A percentile compares a stretch with the other conserved stretches of the same genome.
Conservation (phyloP, 1,140 invertebrate species). For the Musca domestica region DNA sequence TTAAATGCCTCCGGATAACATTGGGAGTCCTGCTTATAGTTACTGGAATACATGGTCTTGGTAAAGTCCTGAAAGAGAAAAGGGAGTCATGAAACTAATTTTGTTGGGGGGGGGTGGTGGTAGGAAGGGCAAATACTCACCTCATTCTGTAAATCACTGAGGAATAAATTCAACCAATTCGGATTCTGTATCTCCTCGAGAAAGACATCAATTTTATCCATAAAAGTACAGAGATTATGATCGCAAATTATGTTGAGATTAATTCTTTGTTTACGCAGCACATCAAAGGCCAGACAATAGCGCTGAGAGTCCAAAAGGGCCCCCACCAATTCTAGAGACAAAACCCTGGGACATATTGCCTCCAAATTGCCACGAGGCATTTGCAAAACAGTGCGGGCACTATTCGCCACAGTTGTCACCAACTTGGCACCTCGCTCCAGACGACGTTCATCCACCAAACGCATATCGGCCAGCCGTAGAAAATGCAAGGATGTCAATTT, state of each 20-base stretch:
- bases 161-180: slow-evolving; percentile 67
- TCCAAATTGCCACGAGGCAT: slow-evolving; percentile 92
- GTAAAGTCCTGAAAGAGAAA: slow-evolving; percentile 62
- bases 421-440: slow-evolving; percentile 80
- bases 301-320: slow-evolving; percentile 61
- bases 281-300: slow-evolving; percentile 66
- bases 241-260: slow-evolving; percentile 88
- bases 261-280: slow-evolving; percentile 83
- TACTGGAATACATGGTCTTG: slow-evolving; percentile 63
- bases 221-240: slow-evolving; percentile 70
- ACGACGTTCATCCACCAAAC: slow-evolving; percentile 59
- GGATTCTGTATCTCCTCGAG: slow-evolving; percentile 63
- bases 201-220: slow-evolving; percentile 63
- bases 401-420: slow-evolving; percentile 65
- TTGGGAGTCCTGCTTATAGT: slow-evolving; percentile 54
- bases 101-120: too few species aligned
- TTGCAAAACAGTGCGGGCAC: slow-evolving; percentile 77
- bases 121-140: too few species aligned
- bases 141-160: slow-evolving; percentile 67
- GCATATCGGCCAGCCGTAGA: slow-evolving; percentile 31
- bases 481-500: slow-evolving; percentile 61
- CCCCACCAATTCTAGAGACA: slow-evolving; percentile 71
- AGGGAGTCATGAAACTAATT: too few species aligned
- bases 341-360: slow-evolving; percentile 77
- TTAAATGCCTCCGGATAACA: slow-evolving; percentile 35